These are phyloP conservation scores for Phortica variegata DNA, from an alignment of 1,140 invertebrate species.

Conservation along the genomic window DNA sequence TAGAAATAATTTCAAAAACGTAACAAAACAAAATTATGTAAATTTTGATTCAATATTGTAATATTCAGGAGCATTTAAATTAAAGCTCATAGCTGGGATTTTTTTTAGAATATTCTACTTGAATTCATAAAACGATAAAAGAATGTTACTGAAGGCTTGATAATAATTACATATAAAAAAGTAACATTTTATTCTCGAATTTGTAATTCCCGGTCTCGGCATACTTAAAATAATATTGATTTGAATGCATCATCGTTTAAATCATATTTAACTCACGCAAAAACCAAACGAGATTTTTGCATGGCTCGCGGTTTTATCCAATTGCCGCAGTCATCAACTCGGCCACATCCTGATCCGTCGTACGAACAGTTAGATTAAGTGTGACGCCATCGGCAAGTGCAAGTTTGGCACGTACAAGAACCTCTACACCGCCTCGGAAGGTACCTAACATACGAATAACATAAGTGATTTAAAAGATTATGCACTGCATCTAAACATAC, in stretches of 20 bases:
- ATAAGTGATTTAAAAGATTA: neutral
- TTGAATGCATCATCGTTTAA: conserved; percentile 2
- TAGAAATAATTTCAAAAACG: too few species aligned
- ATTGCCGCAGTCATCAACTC: conserved; percentile 85
- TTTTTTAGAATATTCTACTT: too few species aligned
- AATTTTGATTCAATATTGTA: too few species aligned
- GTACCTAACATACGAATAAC: conserved; percentile 62
- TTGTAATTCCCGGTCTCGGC: too few species aligned
- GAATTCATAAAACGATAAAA: too few species aligned
- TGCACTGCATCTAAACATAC: conserved; percentile 43
- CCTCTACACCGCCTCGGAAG: conserved; percentile 85
- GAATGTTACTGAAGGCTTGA: too few species aligned
- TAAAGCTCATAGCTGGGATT: too few species aligned
- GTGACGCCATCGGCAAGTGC: conserved; percentile 76
- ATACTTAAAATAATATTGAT: too few species aligned
- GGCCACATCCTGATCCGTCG: conserved; percentile 69
- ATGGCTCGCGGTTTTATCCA: conserved; percentile 64
- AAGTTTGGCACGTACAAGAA: conserved; percentile 83
- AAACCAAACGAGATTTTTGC: conserved; percentile 32
- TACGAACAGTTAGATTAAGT: conserved; percentile 69
- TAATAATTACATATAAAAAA: too few species aligned
- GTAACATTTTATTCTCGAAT: too few species aligned
- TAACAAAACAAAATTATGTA: too few species aligned
- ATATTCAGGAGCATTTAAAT: too few species aligned
- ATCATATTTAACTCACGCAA: conserved; percentile 38